A percentile compares a stretch with the other conserved stretches of the same genome.
These are phyloP conservation scores for Hippocampus zosterae DNA, from an alignment of 2,113 vertebrate species.

Conservation along the genomic window DNA sequence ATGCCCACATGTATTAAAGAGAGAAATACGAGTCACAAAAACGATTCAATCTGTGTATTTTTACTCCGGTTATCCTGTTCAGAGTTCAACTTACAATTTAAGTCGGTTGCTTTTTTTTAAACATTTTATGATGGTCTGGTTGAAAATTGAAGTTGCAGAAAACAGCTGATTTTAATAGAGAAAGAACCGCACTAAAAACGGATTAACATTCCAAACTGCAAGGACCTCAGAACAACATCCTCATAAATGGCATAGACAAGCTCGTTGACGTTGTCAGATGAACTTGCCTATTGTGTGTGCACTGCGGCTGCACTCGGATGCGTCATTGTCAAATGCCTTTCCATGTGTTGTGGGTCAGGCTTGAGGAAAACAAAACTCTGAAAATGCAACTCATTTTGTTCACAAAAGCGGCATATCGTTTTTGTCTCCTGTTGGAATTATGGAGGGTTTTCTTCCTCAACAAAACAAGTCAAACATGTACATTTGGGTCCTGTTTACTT, in stretches of 20 bases:
- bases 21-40: too few species aligned
- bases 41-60: too few species aligned
- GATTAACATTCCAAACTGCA: constrained; percentile 64
- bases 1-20: too few species aligned
- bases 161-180: constrained; percentile 31
- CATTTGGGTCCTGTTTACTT: constrained; percentile 46
- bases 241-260: constrained; percentile 56
- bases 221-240: constrained; percentile 34
- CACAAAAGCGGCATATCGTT: constrained; percentile 49
- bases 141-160: background rate
- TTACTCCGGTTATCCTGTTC: too few species aligned
- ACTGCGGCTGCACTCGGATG: constrained; percentile 33
- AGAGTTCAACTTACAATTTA: background rate
- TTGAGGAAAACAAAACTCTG: constrained; percentile 39
- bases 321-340: constrained; percentile 29
- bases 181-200: constrained; percentile 26
- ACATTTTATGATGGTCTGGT: background rate
- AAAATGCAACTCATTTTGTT: constrained; percentile 28
- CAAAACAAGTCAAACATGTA: constrained; percentile 38
- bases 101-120: background rate
- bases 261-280: constrained; percentile 50
- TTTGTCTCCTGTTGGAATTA: constrained; percentile 32
- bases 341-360: constrained; percentile 39
- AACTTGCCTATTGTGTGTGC: constrained; percentile 60
- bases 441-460: constrained; percentile 29